Evolutionary conservation across 2,888 invertebrate species (phyloP).

Genomic region (Piscicola geometra): DNA sequence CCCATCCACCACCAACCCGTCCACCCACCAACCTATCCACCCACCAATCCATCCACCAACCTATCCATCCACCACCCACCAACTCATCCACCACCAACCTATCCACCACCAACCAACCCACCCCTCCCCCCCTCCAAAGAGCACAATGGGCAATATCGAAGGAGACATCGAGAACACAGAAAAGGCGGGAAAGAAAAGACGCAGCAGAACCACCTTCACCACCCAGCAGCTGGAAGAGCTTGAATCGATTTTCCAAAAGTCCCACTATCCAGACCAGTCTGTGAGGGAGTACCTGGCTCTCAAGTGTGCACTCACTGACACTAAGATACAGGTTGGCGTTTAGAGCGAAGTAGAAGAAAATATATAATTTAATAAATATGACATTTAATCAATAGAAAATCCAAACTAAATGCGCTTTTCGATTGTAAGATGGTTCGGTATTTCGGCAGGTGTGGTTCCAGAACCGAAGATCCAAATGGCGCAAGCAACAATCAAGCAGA

Average conservation of each 20-base stretch:
- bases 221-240: constrained; percentile 26
- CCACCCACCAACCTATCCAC: background rate
- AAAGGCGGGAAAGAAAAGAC: constrained; percentile 18
- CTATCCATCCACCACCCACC: background rate
- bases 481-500: constrained; percentile 25
- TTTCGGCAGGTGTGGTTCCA: constrained; percentile 31
- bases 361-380: too few relatives aligned
- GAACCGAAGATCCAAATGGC: constrained; percentile 30
- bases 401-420: background rate
- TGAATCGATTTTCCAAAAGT: constrained; percentile 27
- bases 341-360: too few relatives aligned
- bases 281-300: constrained; percentile 24
- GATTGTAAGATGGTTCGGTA: background rate
- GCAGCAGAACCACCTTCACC: constrained; percentile 30
- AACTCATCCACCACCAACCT: background rate
- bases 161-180: background rate
- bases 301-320: constrained; percentile 29
- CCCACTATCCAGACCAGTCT: constrained; percentile 30
- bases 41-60: background rate
- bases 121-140: background rate
- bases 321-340: constrained; percentile 20
- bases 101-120: background rate
- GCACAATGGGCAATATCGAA: constrained; percentile 27
- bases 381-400: background rate
- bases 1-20: background rate